Percentiles rank a stretch among this genome's conserved stretches.
phyloP scores from a whole-genome alignment of 2,113 vertebrate genomes.

The Heteronetta atricapilla region DNA sequence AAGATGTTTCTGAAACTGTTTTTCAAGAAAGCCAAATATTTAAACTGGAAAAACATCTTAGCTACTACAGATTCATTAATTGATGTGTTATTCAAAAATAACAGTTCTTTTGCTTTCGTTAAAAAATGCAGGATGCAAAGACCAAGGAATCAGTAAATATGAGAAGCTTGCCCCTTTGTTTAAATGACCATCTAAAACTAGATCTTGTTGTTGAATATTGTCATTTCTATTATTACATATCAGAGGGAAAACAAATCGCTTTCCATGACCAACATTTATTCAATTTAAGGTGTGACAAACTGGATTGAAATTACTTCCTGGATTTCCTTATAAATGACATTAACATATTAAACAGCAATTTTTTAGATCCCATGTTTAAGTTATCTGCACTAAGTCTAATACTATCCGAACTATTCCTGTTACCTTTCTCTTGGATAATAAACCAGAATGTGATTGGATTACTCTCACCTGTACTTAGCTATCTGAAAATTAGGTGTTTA shows the following conservation, averaged over 20 bases:
- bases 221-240: background rate
- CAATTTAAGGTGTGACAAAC: background rate
- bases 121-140: background rate
- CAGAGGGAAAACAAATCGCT: background rate
- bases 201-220: background rate
- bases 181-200: background rate
- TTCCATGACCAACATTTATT: background rate
- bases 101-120: background rate
- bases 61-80: background rate
- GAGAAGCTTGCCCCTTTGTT: background rate
- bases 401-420: background rate
- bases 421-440: background rate
- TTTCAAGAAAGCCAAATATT: background rate
- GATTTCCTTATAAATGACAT: background rate
- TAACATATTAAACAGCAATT: background rate
- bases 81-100: background rate
- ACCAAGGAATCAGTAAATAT: background rate
- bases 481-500: background rate
- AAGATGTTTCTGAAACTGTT: background rate
- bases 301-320: background rate
- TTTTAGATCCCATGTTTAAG: background rate
- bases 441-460: background rate
- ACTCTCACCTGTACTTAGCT: background rate
- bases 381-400: background rate
- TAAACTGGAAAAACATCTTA: background rate